Evolutionary conservation across 2,113 vertebrate genomes (phyloP).

Genomic region (Odobenus rosmarus): DNA sequence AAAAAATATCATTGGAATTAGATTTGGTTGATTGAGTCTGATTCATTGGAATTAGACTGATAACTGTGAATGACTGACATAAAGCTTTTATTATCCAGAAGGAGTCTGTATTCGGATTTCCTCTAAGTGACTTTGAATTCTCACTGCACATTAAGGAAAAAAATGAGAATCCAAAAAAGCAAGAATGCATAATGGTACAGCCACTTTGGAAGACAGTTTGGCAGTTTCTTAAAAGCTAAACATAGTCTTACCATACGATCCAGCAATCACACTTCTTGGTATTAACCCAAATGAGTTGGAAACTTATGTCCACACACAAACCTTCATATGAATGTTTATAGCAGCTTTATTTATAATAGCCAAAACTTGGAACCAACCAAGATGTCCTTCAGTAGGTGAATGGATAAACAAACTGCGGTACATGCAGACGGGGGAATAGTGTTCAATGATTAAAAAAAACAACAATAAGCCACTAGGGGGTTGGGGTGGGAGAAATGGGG

Average conservation of each 20-base stretch:
- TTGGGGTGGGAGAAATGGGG: background rate
- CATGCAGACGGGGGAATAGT: background rate
- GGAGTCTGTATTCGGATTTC: background rate
- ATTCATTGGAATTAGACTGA: background rate
- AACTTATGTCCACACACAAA: background rate
- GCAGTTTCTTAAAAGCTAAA: background rate
- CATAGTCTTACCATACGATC: background rate
- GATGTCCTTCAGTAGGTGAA: too few relatives aligned
- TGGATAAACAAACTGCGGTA: background rate
- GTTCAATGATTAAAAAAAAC: background rate
- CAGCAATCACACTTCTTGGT: background rate
- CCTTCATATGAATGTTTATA: background rate
- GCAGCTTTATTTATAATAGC: background rate
- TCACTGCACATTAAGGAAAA: background rate
- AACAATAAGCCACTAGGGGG: background rate
- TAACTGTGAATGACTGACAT: background rate
- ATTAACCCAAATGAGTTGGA: background rate
- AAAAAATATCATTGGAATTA: background rate
- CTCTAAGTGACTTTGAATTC: background rate
- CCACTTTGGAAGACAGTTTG: background rate
- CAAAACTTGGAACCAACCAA: background rate
- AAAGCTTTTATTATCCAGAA: background rate
- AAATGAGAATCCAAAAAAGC: background rate
- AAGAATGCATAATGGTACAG: background rate
- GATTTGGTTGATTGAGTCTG: background rate